Percentiles rank a stretch among this genome's conserved stretches.
Conservation (phyloP, 2,888 invertebrate genomes). For the Lithophane ornitopus region DNA sequence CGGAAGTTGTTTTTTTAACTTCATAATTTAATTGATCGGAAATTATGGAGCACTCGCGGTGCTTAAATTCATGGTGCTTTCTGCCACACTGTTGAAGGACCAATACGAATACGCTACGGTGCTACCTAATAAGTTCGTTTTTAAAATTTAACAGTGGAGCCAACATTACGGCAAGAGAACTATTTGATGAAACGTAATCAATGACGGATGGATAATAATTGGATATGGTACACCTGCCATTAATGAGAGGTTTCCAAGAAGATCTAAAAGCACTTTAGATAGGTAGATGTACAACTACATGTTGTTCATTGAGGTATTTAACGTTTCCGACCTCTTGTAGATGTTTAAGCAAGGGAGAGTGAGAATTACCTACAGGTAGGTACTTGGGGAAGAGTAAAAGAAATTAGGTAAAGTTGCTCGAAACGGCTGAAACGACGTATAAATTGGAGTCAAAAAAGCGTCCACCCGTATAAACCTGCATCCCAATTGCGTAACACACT, state of each 20-base stretch:
- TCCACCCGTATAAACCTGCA: not conserved
- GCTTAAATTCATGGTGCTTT: not conserved
- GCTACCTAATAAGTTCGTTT: no score
- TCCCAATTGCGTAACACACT: not conserved
- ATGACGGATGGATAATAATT: no score
- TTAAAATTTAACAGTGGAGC: no score
- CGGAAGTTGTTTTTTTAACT: not conserved
- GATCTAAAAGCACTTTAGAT: not conserved
- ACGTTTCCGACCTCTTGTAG: not conserved
- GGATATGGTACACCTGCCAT: not conserved
- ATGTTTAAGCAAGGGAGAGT: not conserved
- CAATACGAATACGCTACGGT: no score
- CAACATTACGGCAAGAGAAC: no score
- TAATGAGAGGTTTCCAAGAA: not conserved
- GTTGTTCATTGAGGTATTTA: not conserved
- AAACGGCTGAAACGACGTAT: no score
- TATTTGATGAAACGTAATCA: no score
- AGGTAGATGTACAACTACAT: not conserved
- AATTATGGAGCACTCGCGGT: conserved; percentile 1
- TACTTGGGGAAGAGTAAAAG: not conserved
- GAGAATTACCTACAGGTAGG: not conserved
- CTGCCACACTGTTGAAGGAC: no score
- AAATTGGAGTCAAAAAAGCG: not conserved
- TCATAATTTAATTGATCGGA: conserved; percentile 11
- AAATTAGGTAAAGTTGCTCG: not conserved